Evolutionary conservation across 2,113 vertebrate species (phyloP).

Genomic region (Anolis sagrei): DNA sequence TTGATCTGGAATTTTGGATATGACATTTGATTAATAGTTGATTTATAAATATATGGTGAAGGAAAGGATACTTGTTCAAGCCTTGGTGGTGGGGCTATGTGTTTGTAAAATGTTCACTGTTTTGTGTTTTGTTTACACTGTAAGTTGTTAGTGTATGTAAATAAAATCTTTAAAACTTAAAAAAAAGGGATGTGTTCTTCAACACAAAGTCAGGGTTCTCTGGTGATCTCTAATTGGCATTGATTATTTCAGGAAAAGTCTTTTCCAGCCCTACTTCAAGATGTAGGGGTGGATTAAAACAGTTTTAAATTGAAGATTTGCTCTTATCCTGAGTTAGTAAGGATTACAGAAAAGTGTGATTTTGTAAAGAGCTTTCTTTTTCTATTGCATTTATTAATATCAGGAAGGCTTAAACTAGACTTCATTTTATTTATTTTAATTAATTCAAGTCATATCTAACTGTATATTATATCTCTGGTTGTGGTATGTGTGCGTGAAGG

Average conservation of each 20-base stretch:
- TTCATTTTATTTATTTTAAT: neutral
- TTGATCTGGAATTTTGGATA: no score
- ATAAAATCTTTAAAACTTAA: no score
- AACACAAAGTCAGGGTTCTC: neutral
- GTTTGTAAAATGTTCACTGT: no score
- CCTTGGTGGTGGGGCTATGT: no score
- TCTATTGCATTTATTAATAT: neutral
- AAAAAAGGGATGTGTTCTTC: neutral
- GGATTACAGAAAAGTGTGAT: neutral
- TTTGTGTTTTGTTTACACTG: no score
- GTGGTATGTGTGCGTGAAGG: neutral
- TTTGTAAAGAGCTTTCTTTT: neutral
- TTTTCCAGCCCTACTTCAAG: neutral
- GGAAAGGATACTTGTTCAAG: no score
- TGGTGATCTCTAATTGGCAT: no score
- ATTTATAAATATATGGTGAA: no score
- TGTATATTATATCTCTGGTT: neutral
- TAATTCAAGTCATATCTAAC: neutral
- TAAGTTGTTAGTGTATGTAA: no score
- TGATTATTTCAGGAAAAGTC: neutral
- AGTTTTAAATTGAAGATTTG: neutral
- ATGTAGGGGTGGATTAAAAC: neutral
- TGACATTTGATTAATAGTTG: no score
- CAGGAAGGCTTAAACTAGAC: neutral
- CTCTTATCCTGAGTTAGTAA: neutral